Conservation (phyloP, 2,113 vertebrate species). For the Todiramphus saurophagus region DNA sequence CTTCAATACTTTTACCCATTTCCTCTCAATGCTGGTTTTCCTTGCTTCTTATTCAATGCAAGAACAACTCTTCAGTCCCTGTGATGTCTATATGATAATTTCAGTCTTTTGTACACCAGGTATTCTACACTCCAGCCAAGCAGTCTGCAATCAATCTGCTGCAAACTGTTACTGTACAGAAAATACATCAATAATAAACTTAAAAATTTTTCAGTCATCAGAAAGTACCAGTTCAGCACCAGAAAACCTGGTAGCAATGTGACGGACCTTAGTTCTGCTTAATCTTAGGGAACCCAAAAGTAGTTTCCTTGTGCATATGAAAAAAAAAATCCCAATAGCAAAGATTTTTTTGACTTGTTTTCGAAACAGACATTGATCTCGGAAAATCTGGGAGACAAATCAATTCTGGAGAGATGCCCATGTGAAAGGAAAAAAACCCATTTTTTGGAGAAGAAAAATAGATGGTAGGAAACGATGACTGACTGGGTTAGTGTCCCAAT, state of each 20-base stretch:
- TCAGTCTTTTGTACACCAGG: neutral
- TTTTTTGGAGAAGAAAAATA: neutral
- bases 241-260: neutral
- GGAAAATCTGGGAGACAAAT: neutral
- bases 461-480: neutral
- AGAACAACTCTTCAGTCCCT: neutral
- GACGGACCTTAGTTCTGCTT: neutral
- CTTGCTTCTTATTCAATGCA: neutral
- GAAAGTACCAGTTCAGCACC: neutral
- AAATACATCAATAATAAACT: neutral
- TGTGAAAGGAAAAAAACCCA: neutral
- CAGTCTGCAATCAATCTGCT: neutral
- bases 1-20: neutral
- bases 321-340: neutral
- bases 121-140: neutral
- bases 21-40: neutral
- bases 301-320: neutral
- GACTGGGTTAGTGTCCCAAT: neutral
- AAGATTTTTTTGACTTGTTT: neutral
- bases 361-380: neutral
- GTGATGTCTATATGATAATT: neutral
- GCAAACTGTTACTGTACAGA: neutral
- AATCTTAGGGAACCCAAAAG: neutral
- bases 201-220: neutral
- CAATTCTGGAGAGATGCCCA: neutral